Conservation (phyloP, 2,797 vertebrate species). For the Apogon talboti region DNA sequence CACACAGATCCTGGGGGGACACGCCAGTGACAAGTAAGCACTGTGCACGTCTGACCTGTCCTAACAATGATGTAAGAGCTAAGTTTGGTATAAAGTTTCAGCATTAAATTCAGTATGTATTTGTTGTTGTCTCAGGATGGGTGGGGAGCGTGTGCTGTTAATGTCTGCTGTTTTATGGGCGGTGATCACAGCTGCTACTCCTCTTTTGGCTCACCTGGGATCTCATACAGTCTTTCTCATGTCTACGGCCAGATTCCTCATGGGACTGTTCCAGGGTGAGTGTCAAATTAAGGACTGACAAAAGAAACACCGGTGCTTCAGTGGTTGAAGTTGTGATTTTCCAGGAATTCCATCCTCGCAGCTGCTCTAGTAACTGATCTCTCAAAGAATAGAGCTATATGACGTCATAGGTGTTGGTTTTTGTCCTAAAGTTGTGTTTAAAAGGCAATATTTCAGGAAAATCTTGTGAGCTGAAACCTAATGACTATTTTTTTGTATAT, state of each 20-base stretch:
- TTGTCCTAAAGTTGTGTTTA: no score
- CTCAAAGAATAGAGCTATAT: no score
- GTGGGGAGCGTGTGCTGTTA: conserved; percentile 77
- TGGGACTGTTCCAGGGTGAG: conserved; percentile 81
- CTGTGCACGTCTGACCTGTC: neutral
- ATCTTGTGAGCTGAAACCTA: no score
- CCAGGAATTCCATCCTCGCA: no score
- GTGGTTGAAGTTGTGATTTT: no score
- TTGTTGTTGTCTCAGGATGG: conserved; percentile 62
- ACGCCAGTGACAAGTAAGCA: conserved; percentile 86
- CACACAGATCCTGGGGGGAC: conserved; percentile 91
- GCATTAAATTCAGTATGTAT: neutral
- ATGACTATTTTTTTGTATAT: no score
- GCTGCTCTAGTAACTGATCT: no score
- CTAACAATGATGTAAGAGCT: neutral
- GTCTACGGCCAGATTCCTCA: conserved; percentile 69
- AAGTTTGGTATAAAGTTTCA: neutral
- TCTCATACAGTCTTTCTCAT: conserved; percentile 66
- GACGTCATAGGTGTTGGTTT: no score
- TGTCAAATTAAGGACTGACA: no score
- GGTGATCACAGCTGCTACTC: conserved; percentile 68
- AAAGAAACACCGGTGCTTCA: no score
- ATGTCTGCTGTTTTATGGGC: conserved; percentile 73
- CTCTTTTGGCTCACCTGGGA: conserved; percentile 59
- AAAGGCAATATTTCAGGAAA: no score